Evolutionary conservation across 2,113 vertebrate species (phyloP).

Genomic region (Noturus placidus): DNA sequence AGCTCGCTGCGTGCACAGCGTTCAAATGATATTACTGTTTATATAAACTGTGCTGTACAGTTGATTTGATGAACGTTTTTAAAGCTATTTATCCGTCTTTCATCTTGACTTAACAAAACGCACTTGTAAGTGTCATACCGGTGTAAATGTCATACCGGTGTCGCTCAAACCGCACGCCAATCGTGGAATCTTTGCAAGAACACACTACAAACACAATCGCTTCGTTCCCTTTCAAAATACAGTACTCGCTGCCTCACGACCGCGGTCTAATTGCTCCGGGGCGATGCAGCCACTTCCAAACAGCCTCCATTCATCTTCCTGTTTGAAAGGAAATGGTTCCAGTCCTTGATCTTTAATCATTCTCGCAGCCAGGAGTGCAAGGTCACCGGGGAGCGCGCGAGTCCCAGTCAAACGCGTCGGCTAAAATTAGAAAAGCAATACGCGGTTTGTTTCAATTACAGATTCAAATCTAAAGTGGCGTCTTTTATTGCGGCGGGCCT

Average conservation of each 20-base stretch:
- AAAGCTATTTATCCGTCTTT: background rate
- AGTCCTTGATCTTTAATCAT: constrained; percentile 62
- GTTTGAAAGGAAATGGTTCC: constrained; percentile 54
- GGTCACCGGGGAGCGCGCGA: constrained; percentile 50
- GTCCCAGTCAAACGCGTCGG: constrained; percentile 43
- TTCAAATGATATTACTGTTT: too few species aligned
- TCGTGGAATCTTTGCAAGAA: background rate
- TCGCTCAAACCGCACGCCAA: too few species aligned
- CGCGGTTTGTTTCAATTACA: constrained; percentile 62
- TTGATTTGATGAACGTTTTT: background rate
- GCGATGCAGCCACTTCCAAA: constrained; percentile 42
- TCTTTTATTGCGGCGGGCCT: constrained; percentile 47
- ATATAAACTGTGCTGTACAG: background rate
- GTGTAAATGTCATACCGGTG: background rate
- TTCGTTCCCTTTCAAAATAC: constrained; percentile 42
- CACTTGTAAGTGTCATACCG: background rate
- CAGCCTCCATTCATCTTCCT: constrained; percentile 56
- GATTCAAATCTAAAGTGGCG: constrained; percentile 60
- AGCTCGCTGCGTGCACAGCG: too few species aligned
- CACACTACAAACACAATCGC: constrained; percentile 3
- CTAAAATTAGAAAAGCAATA: constrained; percentile 59
- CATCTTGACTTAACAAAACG: background rate
- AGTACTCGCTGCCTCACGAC: background rate
- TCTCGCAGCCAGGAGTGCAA: constrained; percentile 52
- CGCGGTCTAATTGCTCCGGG: constrained; percentile 50